Base-by-base conservation (phyloP, 2,797 vertebrate genomes). In the Hephaestus fuliginosus region DNA sequence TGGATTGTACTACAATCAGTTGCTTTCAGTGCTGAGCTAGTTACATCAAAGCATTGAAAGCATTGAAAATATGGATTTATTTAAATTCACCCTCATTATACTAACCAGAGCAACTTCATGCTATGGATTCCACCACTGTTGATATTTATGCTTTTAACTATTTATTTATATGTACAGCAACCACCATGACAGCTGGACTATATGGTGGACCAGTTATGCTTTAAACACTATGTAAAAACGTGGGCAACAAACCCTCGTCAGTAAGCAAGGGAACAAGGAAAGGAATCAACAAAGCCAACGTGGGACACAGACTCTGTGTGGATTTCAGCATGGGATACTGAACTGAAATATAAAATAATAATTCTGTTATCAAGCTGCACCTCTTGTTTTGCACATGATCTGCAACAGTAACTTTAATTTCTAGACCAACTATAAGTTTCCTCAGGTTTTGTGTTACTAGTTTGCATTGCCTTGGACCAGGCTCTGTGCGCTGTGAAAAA, bases 261-360 rank as follows among this genome's bases (percentile, higher is more conserved):
- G 36, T 85, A 85, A 81, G 58, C 53, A 80, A 84, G 78, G 77
- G 65, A 77, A 78, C 81, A 88, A 89, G 82, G 86, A 92, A 92
- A 87, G 80, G 83, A 92, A 89, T 84, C 78, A 22, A 71, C 79
- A 51, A 75, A 85, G 79, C 69, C 80, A 63, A 82, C 78, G 60
- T 86, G 91, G 89, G 91, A 89, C 90, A 92, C 88, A 88, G 83
- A 69, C 51, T 49, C 49, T 17, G 48, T 90, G 83, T 92, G 84
- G 72, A 85, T 89, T 88, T 90, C 78, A 87, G 91, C 92, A 93
- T 95, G 92, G 74, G 60, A 81, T 73, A 74, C 62, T 82, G 61
- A 83, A 70, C 49, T 73, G 49, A 79, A 81, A 76, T 69, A 13
- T 49, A 66, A 63, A 57, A n/a, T 5, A 9, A 63, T 30, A 12